Base-by-base conservation (phyloP, 2,113 vertebrate species). In the Hypomesus transpacificus region DNA sequence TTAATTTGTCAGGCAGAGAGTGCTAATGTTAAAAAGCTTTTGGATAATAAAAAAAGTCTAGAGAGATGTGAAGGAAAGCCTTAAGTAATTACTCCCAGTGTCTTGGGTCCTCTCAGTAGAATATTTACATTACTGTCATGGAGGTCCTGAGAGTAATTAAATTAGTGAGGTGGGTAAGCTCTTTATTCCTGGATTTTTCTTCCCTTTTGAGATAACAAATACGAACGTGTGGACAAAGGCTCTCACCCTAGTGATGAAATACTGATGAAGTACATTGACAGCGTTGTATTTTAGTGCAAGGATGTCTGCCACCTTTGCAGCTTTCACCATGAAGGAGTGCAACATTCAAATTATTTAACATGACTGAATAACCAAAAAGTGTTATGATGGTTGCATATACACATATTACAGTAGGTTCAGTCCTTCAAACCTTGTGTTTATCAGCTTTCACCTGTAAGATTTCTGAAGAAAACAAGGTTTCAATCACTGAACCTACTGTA, bases 1-100 rank as follows among this genome's bases (percentile, higher is more conserved):
- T 98, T 97, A 98, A 97, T 97, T 98, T 97, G 95, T 97, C 94
- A 96, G 93, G 93, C 95, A 96, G 94, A 95, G 94, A 96, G 95
- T 94, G 94, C 94, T 98, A 98, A 97, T 96, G 95, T 96, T 96
- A 95, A 96, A 96, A 98, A 95, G 94, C 94, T 96, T 98, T 91
- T 95, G 94, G 94, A 94, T 96, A 95, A 97, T 96, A 91, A 91
- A 89, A 80, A 90, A 87, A 90, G 88, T 87, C 83, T 81, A 83
- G 81, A 85, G 87, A 89, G 86, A 91, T 95, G 93, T 95, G 93
- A 97, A 93, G 92, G 94, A 94, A 95, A 95, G 93, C 93, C 93
- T 96, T 95, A 96, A 95, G 95, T 96, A 96, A 98, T 96, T 96
- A 93, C 93, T 95, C 94, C 89, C 85, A 94, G 95, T 95, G 93